Evolutionary conservation across 2,797 vertebrate genomes (phyloP).

Genomic region (Melanotaenia parkinsoni): DNA sequence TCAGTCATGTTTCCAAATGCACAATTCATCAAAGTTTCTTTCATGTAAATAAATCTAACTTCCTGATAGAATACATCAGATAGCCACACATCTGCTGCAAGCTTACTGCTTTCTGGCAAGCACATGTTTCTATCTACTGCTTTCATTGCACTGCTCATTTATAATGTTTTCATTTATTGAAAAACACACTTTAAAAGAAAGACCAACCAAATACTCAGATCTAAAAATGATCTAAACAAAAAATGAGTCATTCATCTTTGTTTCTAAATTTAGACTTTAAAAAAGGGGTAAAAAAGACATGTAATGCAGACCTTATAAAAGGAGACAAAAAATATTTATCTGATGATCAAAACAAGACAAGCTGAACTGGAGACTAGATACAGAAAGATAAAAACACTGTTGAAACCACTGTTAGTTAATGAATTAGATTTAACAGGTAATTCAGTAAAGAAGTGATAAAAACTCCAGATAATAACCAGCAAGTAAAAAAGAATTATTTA

Average conservation of each 20-base stretch:
- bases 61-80: constrained; percentile 16
- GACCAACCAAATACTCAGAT: neutral
- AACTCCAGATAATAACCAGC: neutral
- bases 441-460: neutral
- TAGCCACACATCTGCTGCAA: neutral
- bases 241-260: neutral
- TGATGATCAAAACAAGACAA: constrained; percentile 1
- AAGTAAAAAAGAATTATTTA: neutral
- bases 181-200: neutral
- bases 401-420: neutral
- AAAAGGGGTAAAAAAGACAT: neutral
- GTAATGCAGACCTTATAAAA: neutral
- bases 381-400: neutral
- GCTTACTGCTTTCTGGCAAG: constrained; percentile 4
- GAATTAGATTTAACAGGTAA: neutral
- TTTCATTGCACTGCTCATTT: neutral
- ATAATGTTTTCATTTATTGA: neutral
- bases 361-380: neutral
- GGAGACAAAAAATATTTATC: neutral
- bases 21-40: constrained; percentile 15
- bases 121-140: neutral
- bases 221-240: neutral
- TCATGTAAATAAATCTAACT: constrained; percentile 40
- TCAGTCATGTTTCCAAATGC: neutral
- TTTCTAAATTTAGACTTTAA: neutral